Evolutionary conservation across 2,797 vertebrate species (phyloP), one percentile per base, ranked within the genome.

Genomic region (Cryptoblepharus egeriae): DNA sequence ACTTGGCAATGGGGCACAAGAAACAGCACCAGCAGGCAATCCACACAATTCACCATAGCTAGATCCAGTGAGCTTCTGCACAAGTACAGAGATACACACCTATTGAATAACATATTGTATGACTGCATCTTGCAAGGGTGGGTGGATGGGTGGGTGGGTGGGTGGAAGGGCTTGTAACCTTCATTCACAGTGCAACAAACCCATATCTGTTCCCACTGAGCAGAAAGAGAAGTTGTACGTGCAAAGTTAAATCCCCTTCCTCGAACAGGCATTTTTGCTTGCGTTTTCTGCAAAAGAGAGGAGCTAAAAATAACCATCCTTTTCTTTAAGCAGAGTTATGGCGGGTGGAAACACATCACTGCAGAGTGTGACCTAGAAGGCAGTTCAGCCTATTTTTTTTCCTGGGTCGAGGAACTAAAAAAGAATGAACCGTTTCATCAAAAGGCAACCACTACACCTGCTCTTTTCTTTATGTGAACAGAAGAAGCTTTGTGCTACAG

Each of bases 21-120:
- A 11, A 65, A 24, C 2, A 22, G 6, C 57, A 58, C 20, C 5
- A 28, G 24, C 30, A 16, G 35, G 30, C 18, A 28, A 55, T 79
- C 57, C 39, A 75, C 5, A 68, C 35, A 70, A 58, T 63, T 82
- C 81, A 70, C 55, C 37, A 42, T 30, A 22, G 61, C 61, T 67
- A 74, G 30, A 58, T 39, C 49, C 32, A 42, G 70, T 39, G 28
- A 68, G 63, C 63, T 79, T 73, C 55, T 78, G 68, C 75, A 52
- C 73, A 49, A 61, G 37, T 45, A 77, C 32, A 65, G 32, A 65
- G 32, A 42, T 57, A 37, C 35, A 45, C 35, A 73, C 63, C 45
- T 45, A 8, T 57, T 74, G 49, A 74, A 49, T 74, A 71, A 16
- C 22, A 32, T n/a, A 73, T 64, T 52, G 60, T 72, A 77, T 30